Conservation (phyloP, 2,888 invertebrate species). For the Xanthia icteritia region DNA sequence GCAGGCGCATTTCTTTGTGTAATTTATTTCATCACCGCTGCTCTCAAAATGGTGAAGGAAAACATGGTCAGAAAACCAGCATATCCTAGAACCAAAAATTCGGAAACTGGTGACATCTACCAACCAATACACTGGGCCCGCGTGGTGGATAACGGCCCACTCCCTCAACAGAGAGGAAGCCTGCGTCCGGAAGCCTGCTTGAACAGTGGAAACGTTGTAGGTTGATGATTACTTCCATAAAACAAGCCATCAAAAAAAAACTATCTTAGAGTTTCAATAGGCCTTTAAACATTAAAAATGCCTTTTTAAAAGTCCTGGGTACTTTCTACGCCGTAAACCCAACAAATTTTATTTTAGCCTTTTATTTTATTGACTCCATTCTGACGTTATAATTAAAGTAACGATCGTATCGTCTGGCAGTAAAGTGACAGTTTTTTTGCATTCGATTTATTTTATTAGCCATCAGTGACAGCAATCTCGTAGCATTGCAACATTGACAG, state of each 20-base stretch:
- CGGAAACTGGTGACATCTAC: no score
- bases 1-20: no score
- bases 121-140: no score
- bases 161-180: no score
- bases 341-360: not conserved
- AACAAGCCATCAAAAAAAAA: not conserved
- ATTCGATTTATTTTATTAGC: constrained; percentile 8
- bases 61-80: no score
- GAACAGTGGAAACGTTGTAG: no score
- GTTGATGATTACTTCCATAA: no score
- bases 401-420: not conserved
- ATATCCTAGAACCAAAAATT: no score
- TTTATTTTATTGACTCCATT: constrained; percentile 23
- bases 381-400: constrained; percentile 28
- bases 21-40: no score
- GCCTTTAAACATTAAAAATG: not conserved
- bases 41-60: no score
- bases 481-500: constrained; percentile 10
- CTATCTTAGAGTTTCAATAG: not conserved
- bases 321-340: not conserved
- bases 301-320: not conserved
- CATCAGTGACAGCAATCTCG: not conserved
- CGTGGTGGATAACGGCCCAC: no score
- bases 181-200: no score
- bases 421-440: constrained; percentile 2